Percentiles rank a stretch among this genome's conserved stretches.
phyloP scores from a whole-genome alignment of 2,113 vertebrate genomes.

The Rafetus swinhoei region DNA sequence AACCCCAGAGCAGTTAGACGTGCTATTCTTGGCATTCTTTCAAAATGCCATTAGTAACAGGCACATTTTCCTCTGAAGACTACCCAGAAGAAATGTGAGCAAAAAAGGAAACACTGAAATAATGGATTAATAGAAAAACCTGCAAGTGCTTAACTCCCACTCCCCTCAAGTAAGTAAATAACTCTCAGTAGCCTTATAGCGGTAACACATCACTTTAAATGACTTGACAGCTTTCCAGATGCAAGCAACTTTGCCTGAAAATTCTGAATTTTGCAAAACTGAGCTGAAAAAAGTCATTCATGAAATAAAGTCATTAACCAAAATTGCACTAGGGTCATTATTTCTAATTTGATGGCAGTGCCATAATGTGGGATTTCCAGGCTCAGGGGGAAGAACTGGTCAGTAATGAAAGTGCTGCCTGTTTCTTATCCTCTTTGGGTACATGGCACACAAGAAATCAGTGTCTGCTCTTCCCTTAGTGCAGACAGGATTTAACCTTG shows the following conservation, averaged over 20 bases:
- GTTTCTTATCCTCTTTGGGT: not conserved
- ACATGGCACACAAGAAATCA: not conserved
- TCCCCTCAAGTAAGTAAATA: not conserved
- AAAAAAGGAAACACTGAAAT: not conserved
- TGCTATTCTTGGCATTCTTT: not conserved
- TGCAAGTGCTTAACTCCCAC: not conserved
- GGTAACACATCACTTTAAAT: not conserved
- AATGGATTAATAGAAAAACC: not conserved
- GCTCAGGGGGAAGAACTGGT: not conserved
- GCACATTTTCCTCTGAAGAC: not conserved
- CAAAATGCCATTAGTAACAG: not conserved
- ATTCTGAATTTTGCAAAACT: not conserved
- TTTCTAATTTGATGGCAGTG: rapidly evolving
- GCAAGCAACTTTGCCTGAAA: not conserved
- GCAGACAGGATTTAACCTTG: not conserved
- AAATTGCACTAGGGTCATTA: rapidly evolving
- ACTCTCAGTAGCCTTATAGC: not conserved
- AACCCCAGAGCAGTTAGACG: not conserved
- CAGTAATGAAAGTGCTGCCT: not conserved
- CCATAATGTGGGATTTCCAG: not conserved
- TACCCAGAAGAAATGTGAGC: not conserved
- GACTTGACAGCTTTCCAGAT: not conserved
- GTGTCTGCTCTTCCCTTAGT: not conserved
- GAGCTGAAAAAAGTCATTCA: not conserved
- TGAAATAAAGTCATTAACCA: rapidly evolving